Percentiles rank a stretch among this genome's conserved stretches.
These are phyloP conservation scores for Suillia variegata DNA, from an alignment of 2,888 invertebrate species.

Conservation along the genomic window DNA sequence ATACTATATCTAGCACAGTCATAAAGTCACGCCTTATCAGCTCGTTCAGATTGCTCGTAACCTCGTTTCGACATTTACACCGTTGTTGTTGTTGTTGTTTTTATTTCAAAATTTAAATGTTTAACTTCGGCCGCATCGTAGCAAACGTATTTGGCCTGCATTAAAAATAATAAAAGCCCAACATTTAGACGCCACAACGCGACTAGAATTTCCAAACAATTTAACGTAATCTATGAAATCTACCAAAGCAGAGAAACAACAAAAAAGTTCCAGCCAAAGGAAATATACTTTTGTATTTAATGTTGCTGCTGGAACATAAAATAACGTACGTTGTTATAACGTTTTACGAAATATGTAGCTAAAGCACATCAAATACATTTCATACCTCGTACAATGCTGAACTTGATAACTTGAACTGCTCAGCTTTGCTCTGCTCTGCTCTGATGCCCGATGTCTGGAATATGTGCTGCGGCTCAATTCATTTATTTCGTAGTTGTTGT, in stretches of 20 bases:
- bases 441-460: not conserved
- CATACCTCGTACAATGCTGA: too few species aligned
- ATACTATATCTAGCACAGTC: too few species aligned
- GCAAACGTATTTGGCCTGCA: not conserved
- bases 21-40: too few species aligned
- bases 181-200: constrained; percentile 32
- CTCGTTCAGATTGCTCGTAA: too few species aligned
- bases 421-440: not conserved
- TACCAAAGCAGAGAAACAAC: constrained; percentile 5
- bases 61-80: too few species aligned
- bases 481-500: constrained; percentile 1
- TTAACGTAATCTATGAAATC: constrained; percentile 32
- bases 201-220: constrained; percentile 48
- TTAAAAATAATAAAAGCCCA: not conserved
- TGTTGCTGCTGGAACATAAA: not conserved
- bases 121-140: too few species aligned
- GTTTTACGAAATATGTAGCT: too few species aligned
- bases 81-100: too few species aligned
- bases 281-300: not conserved
- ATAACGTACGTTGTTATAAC: too few species aligned
- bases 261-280: constrained; percentile 17
- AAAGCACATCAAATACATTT: too few species aligned
- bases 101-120: too few species aligned
- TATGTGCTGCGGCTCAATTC: constrained; percentile 6
- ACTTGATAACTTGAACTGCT: not conserved